These are phyloP conservation scores for Catocala nupta DNA, from an alignment of 2,888 invertebrate genomes.

Conservation along the genomic window DNA sequence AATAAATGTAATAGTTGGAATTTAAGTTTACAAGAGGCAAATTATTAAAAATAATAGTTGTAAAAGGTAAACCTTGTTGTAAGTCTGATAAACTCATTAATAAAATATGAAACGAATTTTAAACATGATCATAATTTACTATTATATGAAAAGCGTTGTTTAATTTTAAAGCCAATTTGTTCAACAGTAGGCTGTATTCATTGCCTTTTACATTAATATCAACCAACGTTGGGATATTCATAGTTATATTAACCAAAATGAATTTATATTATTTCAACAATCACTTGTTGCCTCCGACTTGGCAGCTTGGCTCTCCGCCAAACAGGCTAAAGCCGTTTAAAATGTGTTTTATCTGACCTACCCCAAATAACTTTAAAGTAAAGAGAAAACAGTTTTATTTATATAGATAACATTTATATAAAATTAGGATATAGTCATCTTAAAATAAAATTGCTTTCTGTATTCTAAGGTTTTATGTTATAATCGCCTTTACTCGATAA, in stretches of 20 bases:
- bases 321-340: slow-evolving; percentile 41
- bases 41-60: too few relatives aligned
- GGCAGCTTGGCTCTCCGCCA: slow-evolving; percentile 52
- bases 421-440: not conserved
- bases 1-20: too few relatives aligned
- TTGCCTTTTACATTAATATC: too few relatives aligned
- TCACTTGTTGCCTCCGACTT: slow-evolving; percentile 60
- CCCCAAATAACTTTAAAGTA: slow-evolving; percentile 21
- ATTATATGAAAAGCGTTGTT: too few relatives aligned
- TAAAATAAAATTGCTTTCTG: not conserved
- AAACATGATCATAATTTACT: too few relatives aligned
- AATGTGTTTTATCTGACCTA: slow-evolving; percentile 38
- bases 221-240: not conserved
- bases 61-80: too few relatives aligned
- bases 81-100: too few relatives aligned
- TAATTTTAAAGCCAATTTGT: too few relatives aligned
- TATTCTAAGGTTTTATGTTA: slow-evolving; percentile 3
- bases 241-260: slow-evolving; percentile 34
- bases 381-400: slow-evolving; percentile 12
- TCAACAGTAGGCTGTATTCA: too few relatives aligned
- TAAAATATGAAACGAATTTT: too few relatives aligned
- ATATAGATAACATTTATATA: not conserved
- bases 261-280: slow-evolving; percentile 44
- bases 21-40: too few relatives aligned
- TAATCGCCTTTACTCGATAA: slow-evolving; percentile 9